Evolutionary conservation across 2,113 vertebrate genomes (phyloP).

Genomic region (Puma concolor): DNA sequence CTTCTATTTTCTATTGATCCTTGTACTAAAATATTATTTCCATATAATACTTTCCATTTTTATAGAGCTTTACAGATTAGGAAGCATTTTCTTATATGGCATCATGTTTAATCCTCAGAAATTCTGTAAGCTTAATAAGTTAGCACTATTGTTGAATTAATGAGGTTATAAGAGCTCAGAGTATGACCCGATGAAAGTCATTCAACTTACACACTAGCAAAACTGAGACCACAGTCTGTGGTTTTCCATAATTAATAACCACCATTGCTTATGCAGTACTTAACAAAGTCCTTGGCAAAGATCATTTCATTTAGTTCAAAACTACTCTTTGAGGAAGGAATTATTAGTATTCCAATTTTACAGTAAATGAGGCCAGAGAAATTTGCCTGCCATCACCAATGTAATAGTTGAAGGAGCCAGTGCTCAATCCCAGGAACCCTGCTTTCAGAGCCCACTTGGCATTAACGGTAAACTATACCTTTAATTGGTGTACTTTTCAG

Average conservation of each 20-base stretch:
- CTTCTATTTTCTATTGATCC: not conserved
- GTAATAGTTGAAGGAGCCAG: not conserved
- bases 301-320: constrained; percentile 27
- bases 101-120: not conserved
- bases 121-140: not conserved
- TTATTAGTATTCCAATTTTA: constrained; percentile 25
- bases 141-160: not conserved
- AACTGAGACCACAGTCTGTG: not conserved
- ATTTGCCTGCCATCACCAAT: not conserved
- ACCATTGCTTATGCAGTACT: not conserved
- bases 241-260: constrained; percentile 41
- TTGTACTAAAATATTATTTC: not conserved
- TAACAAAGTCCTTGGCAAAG: not conserved
- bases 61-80: not conserved
- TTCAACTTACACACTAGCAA: not conserved
- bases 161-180: not conserved
- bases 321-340: not conserved
- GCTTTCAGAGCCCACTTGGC: not conserved
- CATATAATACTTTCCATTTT: not conserved
- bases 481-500: not conserved
- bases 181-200: not conserved
- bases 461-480: not conserved
- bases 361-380: not conserved
- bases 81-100: not conserved
- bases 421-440: not conserved